phyloP scores from a whole-genome alignment of 2,888 invertebrate species.

The Ophion obscuratus region DNA sequence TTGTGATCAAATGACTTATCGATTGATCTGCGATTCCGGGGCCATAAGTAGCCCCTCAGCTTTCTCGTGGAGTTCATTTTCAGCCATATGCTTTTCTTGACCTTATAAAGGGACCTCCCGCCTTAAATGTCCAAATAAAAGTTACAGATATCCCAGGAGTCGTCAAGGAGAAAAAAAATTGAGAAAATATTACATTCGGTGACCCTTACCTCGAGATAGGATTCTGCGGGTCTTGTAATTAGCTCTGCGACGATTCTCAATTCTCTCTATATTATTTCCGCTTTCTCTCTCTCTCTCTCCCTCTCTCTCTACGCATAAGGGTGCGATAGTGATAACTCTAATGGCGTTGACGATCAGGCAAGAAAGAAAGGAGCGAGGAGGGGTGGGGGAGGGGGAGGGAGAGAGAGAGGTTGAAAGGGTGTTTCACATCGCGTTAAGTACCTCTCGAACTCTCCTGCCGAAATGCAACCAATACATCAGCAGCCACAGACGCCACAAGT shows the following conservation, averaged over 20 bases:
- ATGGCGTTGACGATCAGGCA: neutral
- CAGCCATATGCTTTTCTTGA: too few relatives aligned
- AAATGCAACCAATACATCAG: constrained; percentile 11
- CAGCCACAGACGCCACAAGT: neutral
- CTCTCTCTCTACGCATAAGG: neutral
- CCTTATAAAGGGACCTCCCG: too few relatives aligned
- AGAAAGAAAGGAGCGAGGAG: neutral
- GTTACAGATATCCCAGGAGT: neutral
- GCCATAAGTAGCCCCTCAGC: too few relatives aligned
- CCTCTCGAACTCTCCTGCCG: constrained; percentile 4
- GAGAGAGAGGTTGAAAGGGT: neutral
- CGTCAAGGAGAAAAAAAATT: neutral
- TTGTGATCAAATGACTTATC: too few relatives aligned
- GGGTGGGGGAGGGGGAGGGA: too few relatives aligned
- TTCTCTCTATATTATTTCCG: neutral
- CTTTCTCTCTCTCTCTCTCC: neutral
- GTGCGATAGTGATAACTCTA: neutral
- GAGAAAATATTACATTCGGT: constrained; percentile 3
- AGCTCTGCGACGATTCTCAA: constrained; percentile 9
- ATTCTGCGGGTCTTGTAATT: constrained; percentile 43
- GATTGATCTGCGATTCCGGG: too few relatives aligned
- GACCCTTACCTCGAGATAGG: neutral
- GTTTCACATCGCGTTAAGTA: neutral
- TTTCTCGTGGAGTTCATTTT: too few relatives aligned
- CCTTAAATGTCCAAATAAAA: too few relatives aligned